Conservation (phyloP, 2,113 vertebrate species). For the Zapornia atra region DNA sequence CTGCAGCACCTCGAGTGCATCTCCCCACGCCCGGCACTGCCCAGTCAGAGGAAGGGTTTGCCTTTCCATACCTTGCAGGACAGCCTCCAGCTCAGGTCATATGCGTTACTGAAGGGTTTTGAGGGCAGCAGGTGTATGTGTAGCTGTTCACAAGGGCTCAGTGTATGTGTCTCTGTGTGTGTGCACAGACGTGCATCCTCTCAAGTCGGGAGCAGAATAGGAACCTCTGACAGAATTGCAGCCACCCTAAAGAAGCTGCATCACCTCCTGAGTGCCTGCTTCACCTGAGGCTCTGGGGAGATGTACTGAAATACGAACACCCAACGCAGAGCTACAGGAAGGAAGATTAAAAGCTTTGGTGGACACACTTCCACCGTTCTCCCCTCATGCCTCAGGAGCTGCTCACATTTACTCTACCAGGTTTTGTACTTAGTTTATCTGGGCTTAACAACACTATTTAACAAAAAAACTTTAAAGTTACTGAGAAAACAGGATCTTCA, state of each 20-base stretch:
- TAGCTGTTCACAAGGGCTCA: neutral
- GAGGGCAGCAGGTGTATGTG: neutral
- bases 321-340: fast-evolving
- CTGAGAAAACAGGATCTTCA: neutral
- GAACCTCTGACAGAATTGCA: neutral
- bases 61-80: neutral
- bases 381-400: neutral
- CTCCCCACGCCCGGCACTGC: neutral
- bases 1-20: neutral
- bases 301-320: neutral
- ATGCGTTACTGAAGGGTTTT: neutral
- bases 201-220: neutral
- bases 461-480: neutral
- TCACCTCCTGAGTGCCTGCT: neutral
- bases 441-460: neutral
- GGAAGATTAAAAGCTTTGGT: neutral
- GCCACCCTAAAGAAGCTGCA: neutral
- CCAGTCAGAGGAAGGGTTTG: neutral
- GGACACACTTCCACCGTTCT: fast-evolving
- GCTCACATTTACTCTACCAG: neutral
- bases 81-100: neutral
- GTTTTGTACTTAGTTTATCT: neutral
- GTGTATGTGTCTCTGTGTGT: neutral
- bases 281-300: neutral
- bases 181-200: neutral